Evolutionary conservation across 2,797 vertebrate genomes (phyloP).

Genomic region (Chloroceryle inda): DNA sequence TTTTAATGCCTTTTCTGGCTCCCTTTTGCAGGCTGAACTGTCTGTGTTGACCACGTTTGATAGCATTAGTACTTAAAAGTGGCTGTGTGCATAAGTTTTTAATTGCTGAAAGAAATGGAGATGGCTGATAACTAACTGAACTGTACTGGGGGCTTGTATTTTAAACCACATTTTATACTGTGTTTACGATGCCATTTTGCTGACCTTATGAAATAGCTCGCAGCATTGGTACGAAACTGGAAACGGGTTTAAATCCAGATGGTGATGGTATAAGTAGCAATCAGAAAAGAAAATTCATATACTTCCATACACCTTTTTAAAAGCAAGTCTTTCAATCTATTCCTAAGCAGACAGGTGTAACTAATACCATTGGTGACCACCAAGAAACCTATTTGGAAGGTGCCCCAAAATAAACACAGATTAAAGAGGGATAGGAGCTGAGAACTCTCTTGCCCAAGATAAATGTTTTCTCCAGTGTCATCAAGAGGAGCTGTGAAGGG

Average conservation of each 20-base stretch:
- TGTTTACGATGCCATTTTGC: background rate
- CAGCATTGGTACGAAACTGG: background rate
- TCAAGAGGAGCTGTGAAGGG: background rate
- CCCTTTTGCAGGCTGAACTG: conserved; percentile 64
- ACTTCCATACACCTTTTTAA: background rate
- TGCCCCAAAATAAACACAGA: background rate
- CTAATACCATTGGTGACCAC: background rate
- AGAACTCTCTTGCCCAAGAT: background rate
- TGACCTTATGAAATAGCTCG: background rate
- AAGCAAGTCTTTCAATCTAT: background rate
- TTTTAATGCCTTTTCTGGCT: conserved; percentile 83
- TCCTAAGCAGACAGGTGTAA: background rate
- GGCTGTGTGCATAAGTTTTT: conserved; percentile 65
- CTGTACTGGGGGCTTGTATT: conserved; percentile 40
- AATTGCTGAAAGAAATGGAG: conserved; percentile 76
- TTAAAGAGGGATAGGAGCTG: background rate
- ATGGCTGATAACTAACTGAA: conserved; percentile 38
- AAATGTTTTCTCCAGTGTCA: background rate
- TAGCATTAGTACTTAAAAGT: conserved; percentile 68
- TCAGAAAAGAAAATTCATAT: background rate
- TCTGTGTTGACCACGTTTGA: conserved; percentile 74
- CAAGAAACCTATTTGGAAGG: background rate
- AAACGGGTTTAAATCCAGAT: background rate
- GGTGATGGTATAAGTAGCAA: background rate
- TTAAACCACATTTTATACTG: conserved; percentile 36